These are phyloP conservation scores for Pelmatolapia mariae DNA, from an alignment of 2,113 vertebrate genomes.

Conservation along the genomic window DNA sequence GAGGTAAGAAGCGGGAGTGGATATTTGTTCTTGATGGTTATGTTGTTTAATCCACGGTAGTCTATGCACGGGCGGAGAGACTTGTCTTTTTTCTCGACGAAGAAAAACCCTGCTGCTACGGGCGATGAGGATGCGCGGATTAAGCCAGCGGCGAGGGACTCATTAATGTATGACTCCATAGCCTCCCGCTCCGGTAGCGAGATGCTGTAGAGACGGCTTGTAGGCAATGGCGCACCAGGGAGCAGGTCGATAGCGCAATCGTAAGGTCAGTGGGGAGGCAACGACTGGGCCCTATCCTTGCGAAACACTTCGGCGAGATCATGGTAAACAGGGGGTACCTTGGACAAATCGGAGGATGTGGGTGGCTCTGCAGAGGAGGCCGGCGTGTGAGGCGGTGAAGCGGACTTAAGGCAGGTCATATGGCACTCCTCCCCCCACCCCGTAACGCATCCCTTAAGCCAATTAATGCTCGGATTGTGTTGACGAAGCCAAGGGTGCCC, in stretches of 20 bases:
- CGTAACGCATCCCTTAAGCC: too few species aligned
- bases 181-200: not conserved
- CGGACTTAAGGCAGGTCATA: fast-evolving
- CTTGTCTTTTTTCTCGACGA: fast-evolving
- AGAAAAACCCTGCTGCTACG: fast-evolving
- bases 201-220: not conserved
- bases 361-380: fast-evolving
- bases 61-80: not conserved
- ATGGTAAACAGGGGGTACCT: fast-evolving
- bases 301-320: fast-evolving
- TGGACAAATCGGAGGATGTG: fast-evolving
- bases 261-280: fast-evolving
- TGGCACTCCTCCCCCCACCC: too few species aligned
- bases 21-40: not conserved
- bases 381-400: fast-evolving
- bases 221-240: fast-evolving
- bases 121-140: fast-evolving
- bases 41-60: not conserved
- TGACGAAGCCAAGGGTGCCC: too few species aligned
- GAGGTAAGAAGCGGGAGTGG: not conserved
- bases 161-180: not conserved
- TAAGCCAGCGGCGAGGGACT: fast-evolving
- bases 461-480: too few species aligned
- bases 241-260: not conserved
- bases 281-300: not conserved